Base-by-base conservation (phyloP, 2,113 vertebrate genomes). In the Turdus rufiventris region DNA sequence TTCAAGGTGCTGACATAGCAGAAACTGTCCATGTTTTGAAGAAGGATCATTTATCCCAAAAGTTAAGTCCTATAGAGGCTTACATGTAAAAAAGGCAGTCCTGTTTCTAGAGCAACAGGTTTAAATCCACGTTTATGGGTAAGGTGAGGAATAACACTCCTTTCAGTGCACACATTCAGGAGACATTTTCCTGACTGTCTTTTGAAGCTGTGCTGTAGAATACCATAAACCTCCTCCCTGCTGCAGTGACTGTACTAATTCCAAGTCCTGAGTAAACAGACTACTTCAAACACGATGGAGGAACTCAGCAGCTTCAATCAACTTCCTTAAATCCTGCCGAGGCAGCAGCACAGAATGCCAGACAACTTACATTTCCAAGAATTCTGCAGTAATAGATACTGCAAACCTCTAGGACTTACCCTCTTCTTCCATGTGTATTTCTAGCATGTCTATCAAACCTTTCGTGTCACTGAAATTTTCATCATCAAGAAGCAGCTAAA, bases 301-400 rank as follows among this genome's bases (percentile, higher is more conserved):
- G 73, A 96, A 91, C 91, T 87, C 61, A 76, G 80, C 72, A 92
- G 87, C 89, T 96, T 96, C 80, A 91, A 89, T 84, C 65, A 76
- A 92, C 96, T 94, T 96, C 91, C 91, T 95, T 54, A 96, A 95
- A 96, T 74, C 84, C 83, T 92, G 93, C 91, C 91, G 94, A 95
- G 84, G 63, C 76, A 96, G 93, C 91, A 91, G 80, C 66, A 74
- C 29, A 51, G 87, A 60, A 84, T 70, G 68, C 65, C 87, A 94
- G 77, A 80, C 77, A 94, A 60, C 60, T 91, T 81, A 58, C 26
- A 89, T 53, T 70, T 92, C 89, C 94, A 92, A 70, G 36, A 91
- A 74, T 51, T 78, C 56, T 77, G 62, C 65, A 77, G 68, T 43
- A 89, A 73, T 3, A 89, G 77, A 86, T 36, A 80, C 68, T 63